phyloP scores from a whole-genome alignment of 2,113 vertebrate species.

The Gopherus evgoodei region DNA sequence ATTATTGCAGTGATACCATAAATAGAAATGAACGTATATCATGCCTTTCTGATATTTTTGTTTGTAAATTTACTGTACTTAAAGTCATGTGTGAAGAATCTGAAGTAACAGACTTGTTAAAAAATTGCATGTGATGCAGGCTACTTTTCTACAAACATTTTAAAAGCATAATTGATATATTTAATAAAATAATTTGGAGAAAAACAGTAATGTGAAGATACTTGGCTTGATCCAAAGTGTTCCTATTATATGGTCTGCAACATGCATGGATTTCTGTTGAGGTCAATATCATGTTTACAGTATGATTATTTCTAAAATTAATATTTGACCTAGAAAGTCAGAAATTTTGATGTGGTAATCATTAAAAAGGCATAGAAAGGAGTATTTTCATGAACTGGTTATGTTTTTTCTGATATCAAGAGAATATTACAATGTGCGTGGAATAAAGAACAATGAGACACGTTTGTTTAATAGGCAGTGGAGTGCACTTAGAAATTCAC shows the following conservation, averaged over 20 bases:
- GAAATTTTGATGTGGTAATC: constrained; percentile 26
- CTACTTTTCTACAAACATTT: neutral
- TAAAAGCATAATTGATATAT: neutral
- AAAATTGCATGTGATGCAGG: neutral
- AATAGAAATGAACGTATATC: constrained; percentile 59
- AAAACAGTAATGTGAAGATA: constrained; percentile 9
- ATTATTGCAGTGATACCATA: constrained; percentile 75
- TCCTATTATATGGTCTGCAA: constrained; percentile 42
- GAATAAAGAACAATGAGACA: constrained; percentile 28
- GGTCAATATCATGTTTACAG: constrained; percentile 1
- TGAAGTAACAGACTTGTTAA: constrained; percentile 26
- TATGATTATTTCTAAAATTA: constrained; percentile 44
- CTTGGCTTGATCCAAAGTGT: neutral
- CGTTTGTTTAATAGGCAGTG: constrained; percentile 8
- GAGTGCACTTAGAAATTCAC: constrained; percentile 21
- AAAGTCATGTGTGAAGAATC: constrained; percentile 31
- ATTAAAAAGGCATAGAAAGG: constrained; percentile 45
- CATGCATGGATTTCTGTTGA: neutral
- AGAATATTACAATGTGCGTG: constrained; percentile 25
- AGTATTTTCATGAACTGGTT: constrained; percentile 51
- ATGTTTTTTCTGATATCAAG: neutral
- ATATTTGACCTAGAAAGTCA: constrained; percentile 24
- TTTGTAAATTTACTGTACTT: constrained; percentile 42
- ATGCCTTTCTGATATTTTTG: constrained; percentile 42
- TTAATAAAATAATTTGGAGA: constrained; percentile 1